These are phyloP conservation scores for Epinephelus malabaricus DNA, from an alignment of 2,797 vertebrate genomes.

Conservation along the genomic window DNA sequence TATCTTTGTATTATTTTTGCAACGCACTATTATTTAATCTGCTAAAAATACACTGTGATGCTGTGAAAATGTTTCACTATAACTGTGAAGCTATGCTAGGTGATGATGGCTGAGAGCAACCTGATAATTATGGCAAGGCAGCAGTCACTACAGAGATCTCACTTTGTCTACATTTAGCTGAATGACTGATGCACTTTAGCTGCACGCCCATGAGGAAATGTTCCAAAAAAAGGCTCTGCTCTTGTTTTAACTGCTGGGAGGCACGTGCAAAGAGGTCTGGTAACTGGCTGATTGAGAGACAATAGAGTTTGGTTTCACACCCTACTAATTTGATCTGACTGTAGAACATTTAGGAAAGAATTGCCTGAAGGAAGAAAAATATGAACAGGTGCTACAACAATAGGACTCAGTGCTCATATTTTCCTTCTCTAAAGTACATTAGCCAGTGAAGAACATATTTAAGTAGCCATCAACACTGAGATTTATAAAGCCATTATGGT, in stretches of 20 bases:
- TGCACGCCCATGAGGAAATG: background rate
- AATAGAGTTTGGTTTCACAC: constrained; percentile 35
- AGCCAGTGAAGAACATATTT: background rate
- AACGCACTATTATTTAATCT: background rate
- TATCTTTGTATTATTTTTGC: constrained; percentile 17
- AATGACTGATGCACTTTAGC: constrained; percentile 30
- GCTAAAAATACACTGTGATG: constrained; percentile 29
- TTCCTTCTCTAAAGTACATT: constrained; percentile 6
- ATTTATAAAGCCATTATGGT: background rate
- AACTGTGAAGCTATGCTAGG: constrained; percentile 35
- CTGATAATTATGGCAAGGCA: constrained; percentile 36
- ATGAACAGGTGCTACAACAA: background rate
- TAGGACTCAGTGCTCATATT: background rate
- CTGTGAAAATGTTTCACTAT: constrained; percentile 29
- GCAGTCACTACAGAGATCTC: constrained; percentile 18
- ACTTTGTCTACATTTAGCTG: constrained; percentile 21
- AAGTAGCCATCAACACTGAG: constrained; percentile 2
- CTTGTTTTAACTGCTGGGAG: constrained; percentile 30
- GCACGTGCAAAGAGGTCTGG: constrained; percentile 13
- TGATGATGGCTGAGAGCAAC: constrained; percentile 32
- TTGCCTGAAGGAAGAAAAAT: constrained; percentile 12
- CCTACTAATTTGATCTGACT: constrained; percentile 42
- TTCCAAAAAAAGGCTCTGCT: constrained; percentile 21
- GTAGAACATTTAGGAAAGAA: constrained; percentile 24
- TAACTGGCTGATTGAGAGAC: constrained; percentile 29